phyloP scores from a whole-genome alignment of 1,140 invertebrate genomes.

The Hycleus phaleratus region DNA sequence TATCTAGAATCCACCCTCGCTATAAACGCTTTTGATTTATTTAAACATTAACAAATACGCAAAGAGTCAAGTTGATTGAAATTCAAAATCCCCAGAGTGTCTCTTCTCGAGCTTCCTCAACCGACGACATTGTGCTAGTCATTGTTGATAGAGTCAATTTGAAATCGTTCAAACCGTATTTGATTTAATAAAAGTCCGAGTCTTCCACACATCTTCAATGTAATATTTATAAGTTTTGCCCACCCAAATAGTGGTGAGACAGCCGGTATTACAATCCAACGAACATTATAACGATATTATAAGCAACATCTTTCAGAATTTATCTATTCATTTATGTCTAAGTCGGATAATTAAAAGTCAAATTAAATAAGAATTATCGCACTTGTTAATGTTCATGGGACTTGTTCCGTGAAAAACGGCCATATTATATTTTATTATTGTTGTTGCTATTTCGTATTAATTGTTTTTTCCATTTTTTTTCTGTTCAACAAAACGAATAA shows the following conservation, averaged over 20 bases:
- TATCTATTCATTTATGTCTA: constrained; percentile 27
- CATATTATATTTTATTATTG: neutral
- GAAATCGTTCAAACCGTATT: too few species aligned
- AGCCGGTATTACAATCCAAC: constrained; percentile 13
- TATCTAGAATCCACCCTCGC: too few species aligned
- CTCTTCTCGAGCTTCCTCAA: too few species aligned
- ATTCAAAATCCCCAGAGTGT: too few species aligned
- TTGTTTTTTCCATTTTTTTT: constrained; percentile 5
- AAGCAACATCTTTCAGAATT: constrained; percentile 18
- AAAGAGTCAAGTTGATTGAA: too few species aligned
- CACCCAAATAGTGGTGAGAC: constrained; percentile 14
- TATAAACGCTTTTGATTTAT: too few species aligned
- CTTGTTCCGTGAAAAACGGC: neutral
- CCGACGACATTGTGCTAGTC: too few species aligned
- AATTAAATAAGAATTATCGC: constrained; percentile 35
- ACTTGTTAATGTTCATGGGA: constrained; percentile 24
- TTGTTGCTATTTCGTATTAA: too few species aligned
- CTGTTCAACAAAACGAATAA: neutral
- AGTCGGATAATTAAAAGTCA: constrained; percentile 32
- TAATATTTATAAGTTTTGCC: constrained; percentile 19
- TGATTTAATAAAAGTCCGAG: too few species aligned
- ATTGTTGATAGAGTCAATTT: too few species aligned
- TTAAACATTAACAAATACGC: too few species aligned
- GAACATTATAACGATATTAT: constrained; percentile 22
- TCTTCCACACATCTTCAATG: constrained; percentile 1